These are phyloP conservation scores for Chrysotoxum bicinctum DNA, from an alignment of 2,888 invertebrate genomes.

Conservation along the genomic window DNA sequence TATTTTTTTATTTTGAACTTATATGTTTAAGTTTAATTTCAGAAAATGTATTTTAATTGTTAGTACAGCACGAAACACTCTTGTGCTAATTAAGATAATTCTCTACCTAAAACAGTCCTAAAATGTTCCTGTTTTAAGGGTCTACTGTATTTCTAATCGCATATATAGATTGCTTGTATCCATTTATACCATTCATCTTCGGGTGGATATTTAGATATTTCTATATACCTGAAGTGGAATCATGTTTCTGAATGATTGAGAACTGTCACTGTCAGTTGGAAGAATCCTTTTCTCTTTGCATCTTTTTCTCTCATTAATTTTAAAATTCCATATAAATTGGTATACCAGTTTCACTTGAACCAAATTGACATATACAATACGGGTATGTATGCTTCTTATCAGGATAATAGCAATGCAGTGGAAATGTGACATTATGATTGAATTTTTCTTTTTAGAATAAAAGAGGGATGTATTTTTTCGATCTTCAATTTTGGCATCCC, in stretches of 20 bases:
- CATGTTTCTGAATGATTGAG: neutral
- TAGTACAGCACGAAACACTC: too few species aligned
- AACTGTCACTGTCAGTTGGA: neutral
- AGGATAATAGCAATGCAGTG: neutral
- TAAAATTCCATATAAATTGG: slow-evolving; percentile 19
- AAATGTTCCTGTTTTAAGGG: neutral
- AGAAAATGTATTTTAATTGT: too few species aligned
- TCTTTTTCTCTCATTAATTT: slow-evolving; percentile 17
- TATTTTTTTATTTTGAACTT: too few species aligned
- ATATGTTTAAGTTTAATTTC: too few species aligned
- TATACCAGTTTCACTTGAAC: slow-evolving; percentile 7
- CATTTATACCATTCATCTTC: neutral
- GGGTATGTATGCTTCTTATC: neutral
- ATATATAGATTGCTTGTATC: neutral
- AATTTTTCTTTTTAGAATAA: neutral
- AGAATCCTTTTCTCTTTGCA: neutral
- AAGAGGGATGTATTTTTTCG: neutral
- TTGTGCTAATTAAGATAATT: neutral
- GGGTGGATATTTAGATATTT: neutral
- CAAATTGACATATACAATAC: neutral
- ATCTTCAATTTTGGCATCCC: neutral
- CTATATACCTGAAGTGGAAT: neutral
- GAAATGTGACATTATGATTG: neutral
- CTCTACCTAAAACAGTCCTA: neutral
- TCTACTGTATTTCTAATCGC: neutral